phyloP scores from a whole-genome alignment of 2,888 invertebrate genomes.

The Lumbricus terrestris region DNA sequence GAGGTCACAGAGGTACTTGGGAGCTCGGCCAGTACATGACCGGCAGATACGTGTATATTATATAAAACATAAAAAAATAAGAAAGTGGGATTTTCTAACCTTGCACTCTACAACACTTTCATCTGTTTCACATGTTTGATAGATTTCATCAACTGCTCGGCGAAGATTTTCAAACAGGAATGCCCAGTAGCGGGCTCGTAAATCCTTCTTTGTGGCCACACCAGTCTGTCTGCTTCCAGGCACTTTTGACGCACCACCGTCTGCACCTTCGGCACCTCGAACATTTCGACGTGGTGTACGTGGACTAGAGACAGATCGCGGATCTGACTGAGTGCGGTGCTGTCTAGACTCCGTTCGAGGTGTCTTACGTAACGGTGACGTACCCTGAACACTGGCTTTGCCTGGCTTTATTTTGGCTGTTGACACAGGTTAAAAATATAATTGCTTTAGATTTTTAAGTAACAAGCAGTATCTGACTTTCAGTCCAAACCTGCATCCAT shows the following conservation, averaged over 20 bases:
- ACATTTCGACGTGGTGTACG: not conserved
- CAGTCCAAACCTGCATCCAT: not conserved
- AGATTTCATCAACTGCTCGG: conserved; percentile 89
- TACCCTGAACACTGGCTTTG: not conserved
- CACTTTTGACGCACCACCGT: not conserved
- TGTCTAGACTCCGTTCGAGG: not conserved
- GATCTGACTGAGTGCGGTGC: conserved; percentile 15
- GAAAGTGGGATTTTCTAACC: conserved; percentile 49
- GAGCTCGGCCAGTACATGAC: no score
- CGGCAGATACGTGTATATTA: no score
- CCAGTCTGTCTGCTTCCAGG: conserved; percentile 5
- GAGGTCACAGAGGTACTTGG: no score
- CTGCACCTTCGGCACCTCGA: not conserved
- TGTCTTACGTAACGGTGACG: not conserved
- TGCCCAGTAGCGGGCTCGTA: conserved; percentile 91
- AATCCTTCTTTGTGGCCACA: conserved; percentile 63
- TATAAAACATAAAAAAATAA: no score
- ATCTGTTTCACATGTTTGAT: conserved; percentile 91
- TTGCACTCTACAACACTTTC: conserved; percentile 87
- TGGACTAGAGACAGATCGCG: not conserved
- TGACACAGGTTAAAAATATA: not conserved
- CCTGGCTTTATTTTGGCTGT: not conserved
- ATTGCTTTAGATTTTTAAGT: not conserved
- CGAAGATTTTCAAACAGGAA: conserved; percentile 89
- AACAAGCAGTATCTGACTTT: not conserved